phyloP scores from a whole-genome alignment of 2,797 vertebrate genomes.

The Sebastes glaucus region DNA sequence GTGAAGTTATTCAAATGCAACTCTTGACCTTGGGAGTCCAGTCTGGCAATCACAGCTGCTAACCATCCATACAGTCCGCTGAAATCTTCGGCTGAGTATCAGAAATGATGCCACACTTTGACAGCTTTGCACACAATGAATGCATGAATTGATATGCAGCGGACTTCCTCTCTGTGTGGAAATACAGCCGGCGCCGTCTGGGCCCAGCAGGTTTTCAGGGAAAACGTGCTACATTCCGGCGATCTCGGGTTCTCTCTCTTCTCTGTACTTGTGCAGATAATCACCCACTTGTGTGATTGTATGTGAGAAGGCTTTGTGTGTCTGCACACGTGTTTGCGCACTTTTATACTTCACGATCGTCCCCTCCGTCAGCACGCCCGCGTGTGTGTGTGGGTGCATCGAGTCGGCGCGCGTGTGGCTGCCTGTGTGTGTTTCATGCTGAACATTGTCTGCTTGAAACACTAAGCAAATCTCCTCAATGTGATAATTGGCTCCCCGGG shows the following conservation, averaged over 20 bases:
- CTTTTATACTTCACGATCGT: constrained; percentile 32
- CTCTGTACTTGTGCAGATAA: constrained; percentile 63
- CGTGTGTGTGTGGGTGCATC: background rate
- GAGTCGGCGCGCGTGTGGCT: background rate
- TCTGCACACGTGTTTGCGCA: constrained; percentile 40
- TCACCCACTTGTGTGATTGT: constrained; percentile 68
- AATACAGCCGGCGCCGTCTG: constrained; percentile 36
- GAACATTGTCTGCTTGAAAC: constrained; percentile 78
- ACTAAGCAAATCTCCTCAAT: constrained; percentile 80
- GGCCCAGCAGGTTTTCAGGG: constrained; percentile 45
- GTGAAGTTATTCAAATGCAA: constrained; percentile 17
- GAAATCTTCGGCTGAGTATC: background rate
- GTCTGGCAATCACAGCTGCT: background rate
- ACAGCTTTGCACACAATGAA: constrained; percentile 6
- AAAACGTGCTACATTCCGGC: constrained; percentile 56
- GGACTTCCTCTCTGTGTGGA: constrained; percentile 33
- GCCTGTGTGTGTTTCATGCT: constrained; percentile 53
- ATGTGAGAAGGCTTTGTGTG: constrained; percentile 48
- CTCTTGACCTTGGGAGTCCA: constrained; percentile 40
- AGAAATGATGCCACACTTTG: constrained; percentile 13
- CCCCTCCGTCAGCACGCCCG: background rate
- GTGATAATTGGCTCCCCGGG: constrained; percentile 83
- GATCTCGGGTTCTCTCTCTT: constrained; percentile 55
- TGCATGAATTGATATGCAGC: constrained; percentile 46
- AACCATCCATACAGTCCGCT: background rate